These are phyloP conservation scores for Parelbella ahira DNA, from an alignment of 2,888 invertebrate species.

Conservation along the genomic window DNA sequence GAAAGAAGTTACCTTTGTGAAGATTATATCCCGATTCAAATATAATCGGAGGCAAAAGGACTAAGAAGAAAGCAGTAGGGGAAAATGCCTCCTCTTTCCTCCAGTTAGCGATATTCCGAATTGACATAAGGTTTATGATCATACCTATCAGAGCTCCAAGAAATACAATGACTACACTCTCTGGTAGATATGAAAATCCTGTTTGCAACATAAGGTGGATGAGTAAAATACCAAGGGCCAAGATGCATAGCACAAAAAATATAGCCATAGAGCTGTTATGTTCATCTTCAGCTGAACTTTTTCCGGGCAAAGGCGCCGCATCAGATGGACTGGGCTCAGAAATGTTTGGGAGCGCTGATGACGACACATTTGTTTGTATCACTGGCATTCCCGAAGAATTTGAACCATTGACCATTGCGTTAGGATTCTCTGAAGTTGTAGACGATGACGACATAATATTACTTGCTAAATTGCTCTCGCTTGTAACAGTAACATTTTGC, in stretches of 20 bases:
- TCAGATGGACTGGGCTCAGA: constrained; percentile 83
- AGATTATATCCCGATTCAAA: constrained; percentile 99
- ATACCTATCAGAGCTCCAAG: constrained; percentile 96
- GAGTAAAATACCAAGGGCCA: constrained; percentile 95
- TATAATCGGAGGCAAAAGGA: constrained; percentile 98
- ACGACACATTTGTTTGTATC: constrained; percentile 54
- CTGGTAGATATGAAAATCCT: constrained; percentile 97
- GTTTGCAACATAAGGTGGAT: constrained; percentile 97
- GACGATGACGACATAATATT: constrained; percentile 33
- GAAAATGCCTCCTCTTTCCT: constrained; percentile 98
- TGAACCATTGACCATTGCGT: too few relatives aligned
- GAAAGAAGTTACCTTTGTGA: constrained; percentile 97
- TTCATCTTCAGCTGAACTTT: constrained; percentile 96
- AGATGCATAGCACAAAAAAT: constrained; percentile 97
- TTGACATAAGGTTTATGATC: constrained; percentile 92
- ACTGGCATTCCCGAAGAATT: constrained; percentile 57
- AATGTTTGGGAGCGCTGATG: constrained; percentile 50
- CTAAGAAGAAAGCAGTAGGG: constrained; percentile 98
- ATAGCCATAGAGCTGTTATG: constrained; percentile 98
- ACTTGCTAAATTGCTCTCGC: constrained; percentile 44
- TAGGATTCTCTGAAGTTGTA: too few relatives aligned
- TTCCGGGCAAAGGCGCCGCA: constrained; percentile 90
- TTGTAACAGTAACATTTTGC: constrained; percentile 47
- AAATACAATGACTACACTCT: constrained; percentile 98
- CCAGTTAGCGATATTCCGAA: constrained; percentile 95